These are phyloP conservation scores for Coreius guichenoti DNA, from an alignment of 2,797 vertebrate genomes.

Conservation along the genomic window DNA sequence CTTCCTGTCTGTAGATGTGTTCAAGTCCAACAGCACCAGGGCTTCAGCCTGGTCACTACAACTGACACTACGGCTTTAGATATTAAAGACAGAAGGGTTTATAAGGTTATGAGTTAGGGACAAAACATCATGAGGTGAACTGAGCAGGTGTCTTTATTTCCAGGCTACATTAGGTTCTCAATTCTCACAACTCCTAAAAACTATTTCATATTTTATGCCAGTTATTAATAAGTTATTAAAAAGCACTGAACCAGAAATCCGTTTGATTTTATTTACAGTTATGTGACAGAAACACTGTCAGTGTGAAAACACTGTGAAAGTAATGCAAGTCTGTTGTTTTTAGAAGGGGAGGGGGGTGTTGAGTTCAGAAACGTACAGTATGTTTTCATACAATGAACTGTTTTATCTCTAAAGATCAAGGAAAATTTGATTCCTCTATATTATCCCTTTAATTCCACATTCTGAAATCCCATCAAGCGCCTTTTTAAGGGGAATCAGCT, in stretches of 20 bases:
- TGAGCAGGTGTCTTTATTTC: not conserved
- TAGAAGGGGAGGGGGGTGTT: not conserved
- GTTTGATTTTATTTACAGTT: not conserved
- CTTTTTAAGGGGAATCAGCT: slow-evolving; percentile 60
- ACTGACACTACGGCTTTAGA: slow-evolving; percentile 38
- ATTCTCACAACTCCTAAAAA: not conserved
- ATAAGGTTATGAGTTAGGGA: not conserved
- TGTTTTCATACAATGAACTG: not conserved
- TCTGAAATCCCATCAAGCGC: slow-evolving; percentile 64
- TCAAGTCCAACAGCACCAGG: slow-evolving; percentile 42
- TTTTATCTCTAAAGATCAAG: slow-evolving; percentile 15
- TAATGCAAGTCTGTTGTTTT: not conserved
- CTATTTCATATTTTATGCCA: not conserved
- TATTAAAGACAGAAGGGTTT: slow-evolving; percentile 47
- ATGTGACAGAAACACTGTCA: not conserved
- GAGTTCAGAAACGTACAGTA: not conserved
- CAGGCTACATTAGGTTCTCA: not conserved
- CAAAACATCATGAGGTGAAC: not conserved
- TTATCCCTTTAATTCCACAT: slow-evolving; percentile 29
- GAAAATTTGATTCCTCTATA: not conserved
- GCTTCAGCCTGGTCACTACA: slow-evolving; percentile 34
- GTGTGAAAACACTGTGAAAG: not conserved
- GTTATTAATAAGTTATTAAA: not conserved
- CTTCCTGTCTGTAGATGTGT: slow-evolving; percentile 45
- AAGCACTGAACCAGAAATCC: not conserved